Evolutionary conservation across 2,113 vertebrate species (phyloP), one percentile per base, ranked within the genome.

Genomic region (Apteryx mantelli): DNA sequence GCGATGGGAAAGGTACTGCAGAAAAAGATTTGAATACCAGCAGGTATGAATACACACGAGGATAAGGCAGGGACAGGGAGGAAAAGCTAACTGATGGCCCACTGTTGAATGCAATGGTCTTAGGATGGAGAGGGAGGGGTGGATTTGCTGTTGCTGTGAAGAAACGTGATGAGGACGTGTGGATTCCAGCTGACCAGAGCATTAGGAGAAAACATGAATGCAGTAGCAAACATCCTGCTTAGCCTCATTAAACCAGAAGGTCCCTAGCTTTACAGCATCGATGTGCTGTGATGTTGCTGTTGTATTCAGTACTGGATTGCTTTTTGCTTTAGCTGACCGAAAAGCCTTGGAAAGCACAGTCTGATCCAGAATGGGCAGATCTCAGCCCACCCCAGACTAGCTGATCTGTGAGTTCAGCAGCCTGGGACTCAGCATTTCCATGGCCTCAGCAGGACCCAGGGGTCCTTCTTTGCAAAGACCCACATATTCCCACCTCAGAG

Each of bases 1-100:
- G 17, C 0, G 1, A 52, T 13, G 5, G 12, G 15, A 6, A 46
- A 77, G 38, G 20, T 12, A 30, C 0, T 2, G 13, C 11, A 60
- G 38, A 79, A 36, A 73, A 88, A 86, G 15, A 8, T 4, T 65
- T n/a, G 53, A 19, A 81, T 69, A 61, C 30, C 15, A 56, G 26
- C 14, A 34, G 32, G 25, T 21, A 24, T 40, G 13, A 55, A 38
- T 46, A 2, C 13, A 53, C 3, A 71, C 8, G 40, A 60, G 20
- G 17, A 38, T 7, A 32, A 69, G 63, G 26, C 8, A 73, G 58
- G 79, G 15, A 46, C 38, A 28, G 73, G 50, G 38, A 86, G 11
- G 46, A 86, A 40, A 21, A 76, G 50, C 5, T 8, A 44, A 9
- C 8, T 36, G 13, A 75, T 4, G 12, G 68, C 26, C 17, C 32